Conservation (phyloP, 1,140 invertebrate genomes). For the Drosophila varians region DNA sequence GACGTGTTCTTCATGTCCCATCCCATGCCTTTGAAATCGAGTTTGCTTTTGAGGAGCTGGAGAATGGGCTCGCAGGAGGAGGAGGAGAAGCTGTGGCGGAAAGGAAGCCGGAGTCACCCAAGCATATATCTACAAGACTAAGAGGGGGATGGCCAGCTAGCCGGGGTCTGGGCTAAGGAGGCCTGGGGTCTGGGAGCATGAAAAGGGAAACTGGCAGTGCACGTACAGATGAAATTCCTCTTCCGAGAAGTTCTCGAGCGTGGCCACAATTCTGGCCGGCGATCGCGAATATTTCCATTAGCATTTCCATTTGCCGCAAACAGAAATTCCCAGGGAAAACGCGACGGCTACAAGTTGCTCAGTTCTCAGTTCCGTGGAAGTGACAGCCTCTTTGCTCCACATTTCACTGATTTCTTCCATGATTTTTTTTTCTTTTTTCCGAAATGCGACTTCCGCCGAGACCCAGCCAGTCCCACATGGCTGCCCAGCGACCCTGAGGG, state of each 20-base stretch:
- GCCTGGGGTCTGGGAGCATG: conserved; percentile 1
- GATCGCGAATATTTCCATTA: conserved; percentile 62
- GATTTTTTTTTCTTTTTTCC: conserved; percentile 36
- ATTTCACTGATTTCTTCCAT: conserved; percentile 43
- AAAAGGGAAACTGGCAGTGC: conserved; percentile 35
- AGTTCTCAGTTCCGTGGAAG: conserved; percentile 56
- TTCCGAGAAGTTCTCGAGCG: conserved; percentile 62
- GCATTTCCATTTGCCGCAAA: conserved; percentile 58
- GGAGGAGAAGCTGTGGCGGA: conserved; percentile 10
- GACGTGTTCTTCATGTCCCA: conserved; percentile 41
- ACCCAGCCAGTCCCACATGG: conserved; percentile 10
- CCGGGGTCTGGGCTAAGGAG: neutral
- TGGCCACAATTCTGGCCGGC: conserved; percentile 17
- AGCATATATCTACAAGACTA: conserved; percentile 52
- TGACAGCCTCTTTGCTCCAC: conserved; percentile 59
- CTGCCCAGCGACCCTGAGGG: conserved; percentile 10
- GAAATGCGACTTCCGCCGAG: conserved; percentile 57
- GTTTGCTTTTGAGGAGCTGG: conserved; percentile 25
- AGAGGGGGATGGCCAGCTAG: conserved; percentile 7
- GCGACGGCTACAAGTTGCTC: conserved; percentile 29
- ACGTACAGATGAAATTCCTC: conserved; percentile 53
- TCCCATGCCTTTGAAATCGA: conserved; percentile 50
- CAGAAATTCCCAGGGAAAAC: conserved; percentile 65
- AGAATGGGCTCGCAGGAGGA: neutral
- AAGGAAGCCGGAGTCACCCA: conserved; percentile 63